phyloP scores from a whole-genome alignment of 2,888 invertebrate species.

The Aporophyla lueneburgensis region DNA sequence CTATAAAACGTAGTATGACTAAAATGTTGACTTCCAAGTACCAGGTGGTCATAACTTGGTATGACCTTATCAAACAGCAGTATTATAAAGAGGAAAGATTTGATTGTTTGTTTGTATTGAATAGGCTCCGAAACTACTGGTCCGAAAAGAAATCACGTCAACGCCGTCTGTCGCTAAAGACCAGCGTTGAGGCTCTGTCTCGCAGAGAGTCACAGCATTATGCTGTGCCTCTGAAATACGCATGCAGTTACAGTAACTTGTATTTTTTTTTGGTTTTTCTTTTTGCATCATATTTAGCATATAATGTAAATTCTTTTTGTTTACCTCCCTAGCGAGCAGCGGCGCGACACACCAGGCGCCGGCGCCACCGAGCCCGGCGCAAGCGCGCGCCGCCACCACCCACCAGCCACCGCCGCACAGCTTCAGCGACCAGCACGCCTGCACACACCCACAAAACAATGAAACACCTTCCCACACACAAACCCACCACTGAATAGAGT shows the following conservation, averaged over 20 bases:
- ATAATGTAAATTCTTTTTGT: neutral
- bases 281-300: neutral
- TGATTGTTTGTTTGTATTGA: too few species aligned
- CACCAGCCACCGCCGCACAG: constrained; percentile 78
- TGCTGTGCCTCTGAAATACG: neutral
- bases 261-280: neutral
- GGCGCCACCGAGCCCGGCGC: constrained; percentile 81
- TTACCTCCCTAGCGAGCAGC: constrained; percentile 79
- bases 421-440: constrained; percentile 84
- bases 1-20: too few species aligned
- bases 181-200: neutral
- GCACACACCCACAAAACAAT: constrained; percentile 27
- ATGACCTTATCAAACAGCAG: too few species aligned
- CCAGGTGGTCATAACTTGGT: too few species aligned
- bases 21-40: too few species aligned
- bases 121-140: too few species aligned
- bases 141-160: too few species aligned
- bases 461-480: neutral
- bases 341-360: constrained; percentile 82
- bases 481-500: neutral
- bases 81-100: too few species aligned
- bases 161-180: neutral
- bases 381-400: constrained; percentile 77
- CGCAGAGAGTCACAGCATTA: neutral
- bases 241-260: neutral